phyloP scores from a whole-genome alignment of 2,113 vertebrate genomes.

The Murina feae region DNA sequence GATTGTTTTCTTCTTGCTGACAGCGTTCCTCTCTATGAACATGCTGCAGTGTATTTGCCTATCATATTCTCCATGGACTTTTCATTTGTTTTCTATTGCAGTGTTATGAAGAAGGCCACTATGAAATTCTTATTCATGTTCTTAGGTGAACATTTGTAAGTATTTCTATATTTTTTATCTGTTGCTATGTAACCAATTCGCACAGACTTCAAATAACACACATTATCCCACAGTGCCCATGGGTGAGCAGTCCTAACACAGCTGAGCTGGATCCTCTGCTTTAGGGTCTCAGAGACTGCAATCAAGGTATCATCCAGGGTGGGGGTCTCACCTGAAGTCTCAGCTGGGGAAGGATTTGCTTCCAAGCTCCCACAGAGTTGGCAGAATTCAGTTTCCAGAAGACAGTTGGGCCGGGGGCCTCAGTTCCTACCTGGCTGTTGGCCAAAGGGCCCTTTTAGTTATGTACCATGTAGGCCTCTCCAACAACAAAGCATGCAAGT shows the following conservation, averaged over 20 bases:
- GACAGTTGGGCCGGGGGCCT: neutral
- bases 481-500: neutral
- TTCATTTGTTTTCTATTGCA: neutral
- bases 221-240: neutral
- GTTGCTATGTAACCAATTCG: neutral
- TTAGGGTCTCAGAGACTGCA: neutral
- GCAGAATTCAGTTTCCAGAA: conserved; percentile 11
- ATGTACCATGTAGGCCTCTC: neutral
- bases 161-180: neutral
- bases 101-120: neutral
- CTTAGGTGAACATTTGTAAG: neutral
- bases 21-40: neutral
- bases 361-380: neutral
- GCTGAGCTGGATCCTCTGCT: neutral
- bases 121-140: neutral
- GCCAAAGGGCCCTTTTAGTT: neutral
- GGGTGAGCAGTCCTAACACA: neutral
- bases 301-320: neutral
- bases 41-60: neutral
- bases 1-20: neutral
- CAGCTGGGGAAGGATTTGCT: neutral
- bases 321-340: neutral
- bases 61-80: neutral
- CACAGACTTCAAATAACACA: neutral
- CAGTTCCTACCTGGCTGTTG: neutral